Evolutionary conservation across 2,888 invertebrate species (phyloP), one percentile per base, ranked within the genome.

Genomic region (Drosophila pseudotakahashii): DNA sequence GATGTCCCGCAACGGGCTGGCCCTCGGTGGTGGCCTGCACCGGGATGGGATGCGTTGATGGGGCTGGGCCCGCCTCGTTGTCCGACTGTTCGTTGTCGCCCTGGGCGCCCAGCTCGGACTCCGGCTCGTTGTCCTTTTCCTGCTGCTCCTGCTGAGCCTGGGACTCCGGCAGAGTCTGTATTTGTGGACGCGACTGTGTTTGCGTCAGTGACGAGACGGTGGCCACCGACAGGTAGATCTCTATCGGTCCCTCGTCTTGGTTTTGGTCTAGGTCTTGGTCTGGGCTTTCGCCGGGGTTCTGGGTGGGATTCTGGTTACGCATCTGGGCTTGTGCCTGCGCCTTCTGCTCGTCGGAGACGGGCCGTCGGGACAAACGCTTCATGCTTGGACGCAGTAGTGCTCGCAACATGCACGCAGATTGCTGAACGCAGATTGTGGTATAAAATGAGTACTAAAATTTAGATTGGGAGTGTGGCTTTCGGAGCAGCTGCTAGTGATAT

Each of bases 341-440:
- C 45, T 53, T 54, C 36, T 61, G 44, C 19, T 54, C 61, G 23
- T 52, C 52, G 10, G 59, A 52, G 6, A 42, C 53, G 14, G 52
- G 52, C 34, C 34, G 32, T 3, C 23, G 55, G 23, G 55, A 11
- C 45, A 34, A 23, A 14, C 45, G 34, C 59, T 59, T 52, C 42
- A 34, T 42, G 52, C 14, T 52, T 11, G 32, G 13, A 34, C n/a
- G 14, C 9, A 55, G 34, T 7, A 55, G 11, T 2, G 47, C 7
- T 32, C 32, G 30, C 5, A 47, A 32, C 32, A 32, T 47, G 47
- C 32, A 26, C 26, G 14, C 47, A 11, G 32, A 47, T 47, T 14
- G 26, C 26, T 26, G 6, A 26, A 26, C 26, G 26, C 26, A 26
- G 26, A 6, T 26, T 0, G 6, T 6, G 5, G 7, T 30, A 30